Evolutionary conservation across 2,113 vertebrate species (phyloP).

Genomic region (Cisticola juncidis): DNA sequence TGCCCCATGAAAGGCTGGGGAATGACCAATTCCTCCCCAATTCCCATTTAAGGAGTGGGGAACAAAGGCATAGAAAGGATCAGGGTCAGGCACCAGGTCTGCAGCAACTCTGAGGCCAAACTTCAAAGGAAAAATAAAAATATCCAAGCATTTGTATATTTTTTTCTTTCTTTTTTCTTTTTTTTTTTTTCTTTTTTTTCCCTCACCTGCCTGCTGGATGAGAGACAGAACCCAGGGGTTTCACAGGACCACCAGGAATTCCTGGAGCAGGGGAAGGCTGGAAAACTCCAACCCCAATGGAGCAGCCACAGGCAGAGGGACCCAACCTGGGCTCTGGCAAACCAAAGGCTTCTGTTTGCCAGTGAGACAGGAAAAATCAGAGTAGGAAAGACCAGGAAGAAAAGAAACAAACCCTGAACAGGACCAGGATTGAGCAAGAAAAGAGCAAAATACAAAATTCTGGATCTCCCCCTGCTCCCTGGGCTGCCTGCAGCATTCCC

Average conservation of each 20-base stretch:
- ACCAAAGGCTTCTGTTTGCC: not conserved
- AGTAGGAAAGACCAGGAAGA: not conserved
- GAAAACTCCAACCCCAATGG: fast-evolving
- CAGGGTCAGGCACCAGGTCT: not conserved
- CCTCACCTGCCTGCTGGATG: not conserved
- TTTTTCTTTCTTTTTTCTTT: no score
- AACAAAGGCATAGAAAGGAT: not conserved
- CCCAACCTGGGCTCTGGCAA: not conserved
- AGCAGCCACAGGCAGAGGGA: not conserved
- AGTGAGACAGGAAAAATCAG: not conserved
- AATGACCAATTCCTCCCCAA: fast-evolving
- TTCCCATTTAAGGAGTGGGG: not conserved
- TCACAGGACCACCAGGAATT: not conserved
- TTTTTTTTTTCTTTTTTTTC: no score
- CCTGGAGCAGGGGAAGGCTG: not conserved
- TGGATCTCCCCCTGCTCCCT: not conserved
- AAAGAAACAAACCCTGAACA: not conserved
- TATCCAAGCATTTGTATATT: fast-evolving
- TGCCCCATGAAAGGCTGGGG: not conserved
- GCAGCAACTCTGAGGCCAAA: not conserved
- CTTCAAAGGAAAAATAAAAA: not conserved
- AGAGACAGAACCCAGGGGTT: not conserved
- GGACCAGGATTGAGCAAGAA: not conserved
- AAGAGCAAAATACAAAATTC: not conserved
- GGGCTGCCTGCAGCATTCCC: not conserved